phyloP scores from a whole-genome alignment of 2,888 invertebrate species.

The Eledona agricola region DNA sequence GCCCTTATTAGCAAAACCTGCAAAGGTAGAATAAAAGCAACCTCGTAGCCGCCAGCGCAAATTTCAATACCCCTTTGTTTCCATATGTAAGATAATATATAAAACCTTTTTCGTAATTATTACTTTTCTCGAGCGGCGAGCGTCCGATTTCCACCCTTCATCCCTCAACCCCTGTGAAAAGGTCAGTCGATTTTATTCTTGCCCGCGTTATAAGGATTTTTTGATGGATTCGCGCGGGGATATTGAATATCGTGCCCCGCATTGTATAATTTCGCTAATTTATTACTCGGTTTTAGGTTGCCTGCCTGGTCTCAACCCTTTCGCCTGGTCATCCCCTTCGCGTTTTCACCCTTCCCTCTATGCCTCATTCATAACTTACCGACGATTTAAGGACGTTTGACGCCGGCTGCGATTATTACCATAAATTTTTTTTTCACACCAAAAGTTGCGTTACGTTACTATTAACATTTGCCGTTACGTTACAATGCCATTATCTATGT shows the following conservation, averaged over 20 bases:
- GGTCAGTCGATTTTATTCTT: conserved; percentile 11
- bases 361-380: conserved; percentile 32
- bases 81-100: conserved; percentile 39
- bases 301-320: conserved; percentile 47
- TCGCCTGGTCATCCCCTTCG: conserved; percentile 41
- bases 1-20: conserved; percentile 40
- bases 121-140: conserved; percentile 20
- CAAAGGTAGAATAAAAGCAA: conserved; percentile 40
- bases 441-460: no score
- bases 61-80: conserved; percentile 39
- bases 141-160: conserved; percentile 29
- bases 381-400: conserved; percentile 27
- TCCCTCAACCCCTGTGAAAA: no score
- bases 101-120: conserved; percentile 34
- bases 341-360: conserved; percentile 33
- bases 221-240: conserved; percentile 35
- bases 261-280: conserved; percentile 53
- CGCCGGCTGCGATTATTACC: no score
- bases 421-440: no score
- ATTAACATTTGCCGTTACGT: no score
- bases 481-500: no score
- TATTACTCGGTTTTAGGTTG: conserved; percentile 54
- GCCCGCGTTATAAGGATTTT: conserved; percentile 5
- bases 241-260: conserved; percentile 40
- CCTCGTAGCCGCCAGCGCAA: conserved; percentile 27